phyloP scores from a whole-genome alignment of 1,140 invertebrate genomes.

The Triops longicaudatus region DNA sequence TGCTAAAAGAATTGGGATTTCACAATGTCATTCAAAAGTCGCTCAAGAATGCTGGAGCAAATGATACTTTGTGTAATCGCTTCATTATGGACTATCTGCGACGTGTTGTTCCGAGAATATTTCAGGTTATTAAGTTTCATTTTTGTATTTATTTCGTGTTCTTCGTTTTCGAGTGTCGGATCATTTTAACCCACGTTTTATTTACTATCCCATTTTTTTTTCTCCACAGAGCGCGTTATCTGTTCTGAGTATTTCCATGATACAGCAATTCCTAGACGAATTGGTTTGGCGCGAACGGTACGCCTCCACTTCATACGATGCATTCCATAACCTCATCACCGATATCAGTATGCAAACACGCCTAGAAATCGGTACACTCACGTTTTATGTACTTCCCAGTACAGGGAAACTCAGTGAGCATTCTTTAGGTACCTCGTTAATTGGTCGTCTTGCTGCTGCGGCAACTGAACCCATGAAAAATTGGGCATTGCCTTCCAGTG shows the following conservation, averaged over 20 bases:
- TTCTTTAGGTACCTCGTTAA: neutral
- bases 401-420: slow-evolving; percentile 9
- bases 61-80: slow-evolving; percentile 46
- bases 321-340: slow-evolving; percentile 68
- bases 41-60: slow-evolving; percentile 41
- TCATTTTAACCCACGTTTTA: slow-evolving; percentile 23
- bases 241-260: slow-evolving; percentile 67
- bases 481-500: neutral
- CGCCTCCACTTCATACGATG: slow-evolving; percentile 59
- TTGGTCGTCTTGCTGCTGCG: neutral
- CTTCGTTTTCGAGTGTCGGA: slow-evolving; percentile 21
- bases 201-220: too few relatives aligned
- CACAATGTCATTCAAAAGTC: slow-evolving; percentile 56
- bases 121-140: slow-evolving; percentile 41
- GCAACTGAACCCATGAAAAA: slow-evolving; percentile 25
- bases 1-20: slow-evolving; percentile 65
- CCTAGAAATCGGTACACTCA: slow-evolving; percentile 44
- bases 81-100: slow-evolving; percentile 77
- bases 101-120: slow-evolving; percentile 77
- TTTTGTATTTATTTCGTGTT: slow-evolving; percentile 16
- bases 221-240: slow-evolving; percentile 60
- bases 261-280: slow-evolving; percentile 82
- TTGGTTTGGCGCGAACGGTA: slow-evolving; percentile 69
- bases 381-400: slow-evolving; percentile 21
- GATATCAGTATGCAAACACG: slow-evolving; percentile 71